These are phyloP conservation scores for Alfaro cultratus DNA, from an alignment of 2,797 vertebrate species.

Conservation along the genomic window DNA sequence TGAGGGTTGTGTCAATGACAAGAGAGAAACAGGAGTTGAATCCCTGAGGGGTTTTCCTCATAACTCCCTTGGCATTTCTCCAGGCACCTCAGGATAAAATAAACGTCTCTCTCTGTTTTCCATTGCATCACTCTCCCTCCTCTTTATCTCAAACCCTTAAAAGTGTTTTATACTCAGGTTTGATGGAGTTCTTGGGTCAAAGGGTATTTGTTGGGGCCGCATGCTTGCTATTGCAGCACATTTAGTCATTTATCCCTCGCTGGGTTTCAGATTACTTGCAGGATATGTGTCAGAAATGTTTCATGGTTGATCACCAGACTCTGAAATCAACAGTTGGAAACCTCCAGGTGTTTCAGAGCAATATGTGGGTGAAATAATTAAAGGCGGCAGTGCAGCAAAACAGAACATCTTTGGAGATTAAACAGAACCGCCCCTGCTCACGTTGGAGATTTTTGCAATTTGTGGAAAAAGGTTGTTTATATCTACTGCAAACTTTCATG, in stretches of 20 bases:
- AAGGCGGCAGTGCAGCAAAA: neutral
- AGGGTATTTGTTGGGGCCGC: conserved; percentile 15
- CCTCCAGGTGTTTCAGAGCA: neutral
- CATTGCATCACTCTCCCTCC: conserved; percentile 23
- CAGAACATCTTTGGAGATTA: neutral
- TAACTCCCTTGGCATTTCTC: conserved; percentile 48
- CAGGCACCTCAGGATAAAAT: conserved; percentile 39
- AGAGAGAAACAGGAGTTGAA: conserved; percentile 8
- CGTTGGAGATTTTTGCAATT: neutral
- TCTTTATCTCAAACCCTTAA: conserved; percentile 17
- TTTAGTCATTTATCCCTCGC: conserved; percentile 14
- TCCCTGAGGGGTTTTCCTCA: conserved; percentile 30
- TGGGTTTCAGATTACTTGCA: conserved; percentile 10
- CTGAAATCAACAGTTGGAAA: conserved; percentile 17
- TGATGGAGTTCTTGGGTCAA: conserved; percentile 1
- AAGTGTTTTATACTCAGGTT: conserved; percentile 33
- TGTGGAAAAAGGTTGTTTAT: neutral
- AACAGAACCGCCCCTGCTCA: neutral
- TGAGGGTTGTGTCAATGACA: conserved; percentile 24
- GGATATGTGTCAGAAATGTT: conserved; percentile 9
- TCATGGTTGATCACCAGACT: neutral
- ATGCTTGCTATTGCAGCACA: conserved; percentile 4
- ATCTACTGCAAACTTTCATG: neutral
- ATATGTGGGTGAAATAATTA: neutral
- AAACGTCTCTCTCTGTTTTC: conserved; percentile 37